Base-by-base conservation (phyloP, 2,113 vertebrate genomes). In the Cacatua alba region DNA sequence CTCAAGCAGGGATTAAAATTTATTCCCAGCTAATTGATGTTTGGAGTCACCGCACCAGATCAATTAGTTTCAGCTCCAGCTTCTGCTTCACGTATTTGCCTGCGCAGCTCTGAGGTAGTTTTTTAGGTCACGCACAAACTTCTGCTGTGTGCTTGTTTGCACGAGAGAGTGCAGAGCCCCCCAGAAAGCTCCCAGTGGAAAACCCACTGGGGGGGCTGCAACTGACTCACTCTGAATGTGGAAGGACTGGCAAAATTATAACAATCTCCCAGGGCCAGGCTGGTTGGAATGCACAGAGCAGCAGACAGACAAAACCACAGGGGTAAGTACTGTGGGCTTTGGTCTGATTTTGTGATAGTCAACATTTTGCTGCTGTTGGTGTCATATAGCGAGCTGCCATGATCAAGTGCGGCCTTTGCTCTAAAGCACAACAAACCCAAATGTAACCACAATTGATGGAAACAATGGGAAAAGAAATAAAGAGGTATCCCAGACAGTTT, bases 11-110 rank as follows among this genome's bases (percentile, higher is more conserved):
- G 90, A 93, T 95, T 94, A 92, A 95, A 93, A 92, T 88, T 93
- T 92, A 94, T 94, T 95, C 91, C 89, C 67, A 59, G 85, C 82
- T 96, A 96, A 96, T 90, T 94, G 96, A 90, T 92, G 85, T 88
- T 88, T 90, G 75, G 87, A 96, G 82, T 95, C 92, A 62, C 60
- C 0, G 4, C 59, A 77, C 53, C 46, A 86, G 82, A 94, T 95
- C 65, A 92, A 94, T 93, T 86, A 90, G 87, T 90, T 79, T 90
- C 85, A 93, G 71, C 88, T 90, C 55, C 63, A 81, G 82, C 55
- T 93, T 82, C 74, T 89, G 78, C 84, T 94, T 87, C 64, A 39
- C 2, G 1, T 80, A 39, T 53, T 90, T 85, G 64, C 49, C n/a
- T 67, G 75, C 0, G 1, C 39, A 63, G 71, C 67, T 95, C 75